A percentile compares a stretch with the other conserved stretches of the same genome.
These are phyloP conservation scores for Zaprionus nigranus DNA, from an alignment of 1,140 invertebrate genomes.

Conservation along the genomic window DNA sequence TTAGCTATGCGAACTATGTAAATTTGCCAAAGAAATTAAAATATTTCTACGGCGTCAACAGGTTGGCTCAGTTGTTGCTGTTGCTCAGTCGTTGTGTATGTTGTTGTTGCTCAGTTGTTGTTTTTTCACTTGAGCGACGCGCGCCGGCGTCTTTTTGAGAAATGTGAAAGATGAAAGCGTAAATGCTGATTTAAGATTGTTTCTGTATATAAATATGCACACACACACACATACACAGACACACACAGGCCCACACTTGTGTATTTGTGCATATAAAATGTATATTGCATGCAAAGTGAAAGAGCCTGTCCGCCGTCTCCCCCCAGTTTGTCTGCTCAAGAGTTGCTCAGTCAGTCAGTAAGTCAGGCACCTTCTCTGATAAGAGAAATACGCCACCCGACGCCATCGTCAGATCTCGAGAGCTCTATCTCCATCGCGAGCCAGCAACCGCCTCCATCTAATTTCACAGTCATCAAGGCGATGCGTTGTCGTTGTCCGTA, in stretches of 20 bases:
- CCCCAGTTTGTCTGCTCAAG: background rate
- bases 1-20: constrained; percentile 65
- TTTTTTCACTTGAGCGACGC: constrained; percentile 54
- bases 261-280: constrained; percentile 59
- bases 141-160: constrained; percentile 60
- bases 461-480: constrained; percentile 72
- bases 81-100: constrained; percentile 51
- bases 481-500: constrained; percentile 37
- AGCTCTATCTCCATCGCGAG: constrained; percentile 5
- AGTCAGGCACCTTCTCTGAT: constrained; percentile 57
- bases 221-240: constrained; percentile 13
- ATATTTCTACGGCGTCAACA: constrained; percentile 45
- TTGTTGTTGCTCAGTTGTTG: constrained; percentile 44
- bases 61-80: constrained; percentile 56
- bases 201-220: constrained; percentile 58
- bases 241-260: background rate
- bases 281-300: constrained; percentile 76
- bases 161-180: constrained; percentile 80
- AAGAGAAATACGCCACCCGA: constrained; percentile 61
- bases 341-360: constrained; percentile 66
- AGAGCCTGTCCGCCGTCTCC: constrained; percentile 28
- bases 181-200: constrained; percentile 80
- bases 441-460: constrained; percentile 31
- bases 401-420: background rate
- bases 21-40: constrained; percentile 71